A percentile compares a stretch with the other conserved stretches of the same genome.
These are phyloP conservation scores for Herpetotheres cachinnans DNA, from an alignment of 2,113 vertebrate genomes.

Conservation along the genomic window DNA sequence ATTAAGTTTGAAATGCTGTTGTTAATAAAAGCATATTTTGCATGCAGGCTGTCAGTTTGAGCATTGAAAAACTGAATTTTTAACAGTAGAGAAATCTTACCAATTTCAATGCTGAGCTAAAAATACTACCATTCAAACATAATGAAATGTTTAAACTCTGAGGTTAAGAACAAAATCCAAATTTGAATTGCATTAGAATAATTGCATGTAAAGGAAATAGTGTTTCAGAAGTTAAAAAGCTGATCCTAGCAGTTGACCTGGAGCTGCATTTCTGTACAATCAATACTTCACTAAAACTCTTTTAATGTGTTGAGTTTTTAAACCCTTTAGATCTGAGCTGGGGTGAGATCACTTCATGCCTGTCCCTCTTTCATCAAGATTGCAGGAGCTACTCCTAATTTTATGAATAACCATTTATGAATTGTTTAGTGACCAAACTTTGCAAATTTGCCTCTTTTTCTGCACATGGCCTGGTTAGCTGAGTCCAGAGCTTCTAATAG, in stretches of 20 bases:
- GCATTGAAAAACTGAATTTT: not conserved
- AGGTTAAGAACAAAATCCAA: not conserved
- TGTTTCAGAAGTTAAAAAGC: not conserved
- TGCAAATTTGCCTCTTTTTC: not conserved
- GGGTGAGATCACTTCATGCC: not conserved
- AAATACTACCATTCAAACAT: not conserved
- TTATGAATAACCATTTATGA: not conserved
- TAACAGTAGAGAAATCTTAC: not conserved
- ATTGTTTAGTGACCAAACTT: not conserved
- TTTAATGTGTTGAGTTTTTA: not conserved
- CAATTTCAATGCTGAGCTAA: not conserved
- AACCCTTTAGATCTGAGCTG: not conserved
- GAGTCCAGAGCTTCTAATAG: not conserved
- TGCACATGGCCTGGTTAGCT: not conserved
- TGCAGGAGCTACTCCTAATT: not conserved
- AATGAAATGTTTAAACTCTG: not conserved
- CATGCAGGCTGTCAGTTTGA: not conserved
- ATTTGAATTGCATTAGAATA: not conserved
- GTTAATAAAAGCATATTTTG: not conserved
- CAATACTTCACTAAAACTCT: not conserved
- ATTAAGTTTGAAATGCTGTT: not conserved
- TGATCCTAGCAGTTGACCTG: not conserved
- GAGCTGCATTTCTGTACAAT: not conserved
- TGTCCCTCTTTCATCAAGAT: not conserved
- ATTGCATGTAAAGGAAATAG: not conserved